phyloP scores from a whole-genome alignment of 2,888 invertebrate species.

The Epistrophe eligans region DNA sequence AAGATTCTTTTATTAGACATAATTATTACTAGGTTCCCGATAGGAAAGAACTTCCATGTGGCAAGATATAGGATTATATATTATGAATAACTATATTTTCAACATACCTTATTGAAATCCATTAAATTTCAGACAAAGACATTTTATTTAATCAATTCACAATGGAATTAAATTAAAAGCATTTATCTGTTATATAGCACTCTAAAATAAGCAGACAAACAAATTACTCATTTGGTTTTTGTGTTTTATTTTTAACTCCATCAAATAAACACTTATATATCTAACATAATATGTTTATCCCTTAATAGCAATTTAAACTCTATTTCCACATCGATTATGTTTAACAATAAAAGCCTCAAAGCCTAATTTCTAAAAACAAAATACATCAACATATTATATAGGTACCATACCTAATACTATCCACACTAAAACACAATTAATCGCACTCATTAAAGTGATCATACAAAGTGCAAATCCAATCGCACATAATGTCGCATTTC shows the following conservation, averaged over 20 bases:
- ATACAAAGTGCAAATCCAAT: constrained; percentile 56
- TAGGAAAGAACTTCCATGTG: no score
- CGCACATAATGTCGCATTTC: constrained; percentile 65
- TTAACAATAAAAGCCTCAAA: constrained; percentile 21
- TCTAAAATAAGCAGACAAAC: constrained; percentile 20
- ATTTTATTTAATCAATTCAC: not conserved
- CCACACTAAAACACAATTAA: constrained; percentile 48
- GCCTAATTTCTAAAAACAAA: constrained; percentile 40
- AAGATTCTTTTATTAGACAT: no score
- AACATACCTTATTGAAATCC: not conserved
- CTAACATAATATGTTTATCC: constrained; percentile 23
- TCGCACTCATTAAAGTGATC: constrained; percentile 62
- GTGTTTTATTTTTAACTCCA: constrained; percentile 1
- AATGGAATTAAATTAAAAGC: constrained; percentile 11
- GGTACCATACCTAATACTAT: no score
- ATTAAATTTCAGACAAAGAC: not conserved
- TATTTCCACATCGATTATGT: constrained; percentile 27
- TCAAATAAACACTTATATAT: constrained; percentile 20
- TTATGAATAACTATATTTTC: no score
- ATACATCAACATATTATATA: constrained; percentile 7
- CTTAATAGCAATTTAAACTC: constrained; percentile 23
- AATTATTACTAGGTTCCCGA: no score
- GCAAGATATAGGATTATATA: no score
- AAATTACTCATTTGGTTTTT: not conserved
- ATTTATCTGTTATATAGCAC: not conserved